These are phyloP conservation scores for Siniperca undulata DNA, from an alignment of 2,797 vertebrate species.

Conservation along the genomic window DNA sequence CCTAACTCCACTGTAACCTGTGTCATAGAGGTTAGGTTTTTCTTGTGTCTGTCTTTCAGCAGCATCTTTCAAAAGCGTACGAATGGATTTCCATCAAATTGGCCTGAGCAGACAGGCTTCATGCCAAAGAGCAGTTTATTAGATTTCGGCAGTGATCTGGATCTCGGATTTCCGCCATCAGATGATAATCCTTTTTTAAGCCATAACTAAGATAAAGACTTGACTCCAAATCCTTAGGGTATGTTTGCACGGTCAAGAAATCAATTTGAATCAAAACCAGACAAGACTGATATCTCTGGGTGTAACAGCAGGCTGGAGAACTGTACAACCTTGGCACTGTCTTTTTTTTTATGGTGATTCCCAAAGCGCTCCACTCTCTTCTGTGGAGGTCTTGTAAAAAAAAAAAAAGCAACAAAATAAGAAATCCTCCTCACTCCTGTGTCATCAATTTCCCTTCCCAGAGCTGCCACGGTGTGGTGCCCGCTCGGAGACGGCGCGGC, in stretches of 20 bases:
- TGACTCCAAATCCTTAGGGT: constrained; percentile 31
- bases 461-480: constrained; percentile 70
- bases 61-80: constrained; percentile 34
- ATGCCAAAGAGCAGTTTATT: constrained; percentile 67
- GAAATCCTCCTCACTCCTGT: constrained; percentile 39
- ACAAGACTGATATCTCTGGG: background rate
- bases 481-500: constrained; percentile 56
- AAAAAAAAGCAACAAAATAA: constrained; percentile 14
- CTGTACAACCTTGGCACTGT: background rate
- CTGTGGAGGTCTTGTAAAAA: background rate
- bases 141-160: constrained; percentile 61
- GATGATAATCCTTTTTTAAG: constrained; percentile 55
- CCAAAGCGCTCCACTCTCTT: background rate
- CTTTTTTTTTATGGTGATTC: background rate
- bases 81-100: constrained; percentile 39
- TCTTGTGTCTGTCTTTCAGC: background rate
- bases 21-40: background rate
- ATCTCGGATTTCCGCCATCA: constrained; percentile 63
- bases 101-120: constrained; percentile 44
- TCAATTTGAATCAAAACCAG: constrained; percentile 21
- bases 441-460: constrained; percentile 78
- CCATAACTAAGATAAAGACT: constrained; percentile 63
- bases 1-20: background rate
- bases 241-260: constrained; percentile 35
- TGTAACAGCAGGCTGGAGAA: constrained; percentile 12